Conservation (phyloP, 2,888 invertebrate species). For the Hyles lineata region DNA sequence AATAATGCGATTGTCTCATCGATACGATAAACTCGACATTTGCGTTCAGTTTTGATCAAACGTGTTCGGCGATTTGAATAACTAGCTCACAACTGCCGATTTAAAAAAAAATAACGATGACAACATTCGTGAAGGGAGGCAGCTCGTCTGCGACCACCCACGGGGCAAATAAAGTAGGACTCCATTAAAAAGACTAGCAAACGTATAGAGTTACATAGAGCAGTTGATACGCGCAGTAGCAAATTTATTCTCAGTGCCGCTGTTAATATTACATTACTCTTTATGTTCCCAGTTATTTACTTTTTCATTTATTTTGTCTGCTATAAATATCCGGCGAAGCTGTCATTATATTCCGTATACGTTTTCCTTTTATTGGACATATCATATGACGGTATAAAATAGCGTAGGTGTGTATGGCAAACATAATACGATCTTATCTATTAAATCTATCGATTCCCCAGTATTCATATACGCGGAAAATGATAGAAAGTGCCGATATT, state of each 20-base stretch:
- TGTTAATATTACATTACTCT: conserved; percentile 11
- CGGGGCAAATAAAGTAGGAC: conserved; percentile 29
- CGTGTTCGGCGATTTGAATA: conserved; percentile 34
- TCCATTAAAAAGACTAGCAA: neutral
- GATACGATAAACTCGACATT: conserved; percentile 48
- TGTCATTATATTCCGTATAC: no score
- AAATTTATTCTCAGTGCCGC: neutral
- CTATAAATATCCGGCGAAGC: no score
- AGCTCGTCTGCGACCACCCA: conserved; percentile 22
- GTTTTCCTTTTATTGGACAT: no score
- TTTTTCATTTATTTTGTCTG: neutral
- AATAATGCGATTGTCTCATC: conserved; percentile 61
- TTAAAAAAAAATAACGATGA: neutral
- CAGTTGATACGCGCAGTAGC: neutral
- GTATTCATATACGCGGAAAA: no score
- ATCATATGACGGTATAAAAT: no score
- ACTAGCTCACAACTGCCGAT: conserved; percentile 3
- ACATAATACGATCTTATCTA: no score
- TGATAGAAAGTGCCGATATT: no score
- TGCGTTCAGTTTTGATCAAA: conserved; percentile 35
- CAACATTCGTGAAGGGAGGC: neutral
- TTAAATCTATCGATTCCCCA: no score
- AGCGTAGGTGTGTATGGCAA: no score
- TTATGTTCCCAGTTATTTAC: neutral
- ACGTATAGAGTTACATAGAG: conserved; percentile 7